These are phyloP conservation scores for Gobius niger DNA, from an alignment of 2,113 vertebrate species.

Conservation along the genomic window DNA sequence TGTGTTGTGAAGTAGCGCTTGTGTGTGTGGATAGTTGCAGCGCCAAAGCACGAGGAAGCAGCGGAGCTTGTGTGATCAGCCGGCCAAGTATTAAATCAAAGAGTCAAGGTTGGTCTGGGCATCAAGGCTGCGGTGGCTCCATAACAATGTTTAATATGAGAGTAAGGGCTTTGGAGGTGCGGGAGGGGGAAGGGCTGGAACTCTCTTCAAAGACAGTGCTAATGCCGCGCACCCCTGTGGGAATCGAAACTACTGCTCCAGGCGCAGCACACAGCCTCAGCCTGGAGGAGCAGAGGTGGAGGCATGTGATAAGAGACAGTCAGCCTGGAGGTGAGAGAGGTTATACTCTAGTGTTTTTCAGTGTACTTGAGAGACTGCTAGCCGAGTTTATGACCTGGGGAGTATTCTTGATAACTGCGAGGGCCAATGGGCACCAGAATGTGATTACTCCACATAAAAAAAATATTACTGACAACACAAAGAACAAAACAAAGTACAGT, in stretches of 20 bases:
- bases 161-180: constrained; percentile 9
- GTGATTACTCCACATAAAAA: not conserved
- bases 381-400: too few relatives aligned
- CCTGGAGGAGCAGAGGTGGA: constrained; percentile 5
- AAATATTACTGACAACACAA: too few relatives aligned
- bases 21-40: constrained; percentile 1
- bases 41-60: not conserved
- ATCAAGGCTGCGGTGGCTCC: constrained; percentile 32
- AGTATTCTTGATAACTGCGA: too few relatives aligned
- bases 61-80: constrained; percentile 30
- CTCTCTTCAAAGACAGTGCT: constrained; percentile 33
- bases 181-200: not conserved
- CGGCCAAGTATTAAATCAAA: constrained; percentile 48
- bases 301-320: not conserved
- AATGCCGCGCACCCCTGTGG: constrained; percentile 17
- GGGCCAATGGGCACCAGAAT: not conserved
- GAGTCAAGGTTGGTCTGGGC: constrained; percentile 50
- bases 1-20: constrained; percentile 1
- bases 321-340: not conserved
- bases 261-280: constrained; percentile 29
- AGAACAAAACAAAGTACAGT: too few relatives aligned
- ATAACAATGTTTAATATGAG: constrained; percentile 22
- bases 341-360: not conserved
- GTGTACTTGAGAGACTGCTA: not conserved
- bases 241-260: constrained; percentile 40